Evolutionary conservation across 2,888 invertebrate species (phyloP).

Genomic region (Notocelia uddmanniana): DNA sequence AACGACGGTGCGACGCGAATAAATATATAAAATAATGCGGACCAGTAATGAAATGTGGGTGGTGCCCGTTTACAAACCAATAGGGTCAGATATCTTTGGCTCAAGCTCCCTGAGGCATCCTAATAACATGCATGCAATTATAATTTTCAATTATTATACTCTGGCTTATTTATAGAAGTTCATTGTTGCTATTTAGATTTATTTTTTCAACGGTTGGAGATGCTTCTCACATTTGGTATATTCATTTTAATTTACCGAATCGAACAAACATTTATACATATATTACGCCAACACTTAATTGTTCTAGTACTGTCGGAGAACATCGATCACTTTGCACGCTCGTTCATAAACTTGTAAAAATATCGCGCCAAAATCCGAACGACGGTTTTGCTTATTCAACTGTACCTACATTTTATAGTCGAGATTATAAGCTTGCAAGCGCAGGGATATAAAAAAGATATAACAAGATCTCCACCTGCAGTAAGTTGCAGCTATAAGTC

Average conservation of each 20-base stretch:
- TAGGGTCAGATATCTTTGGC: slow-evolving; percentile 19
- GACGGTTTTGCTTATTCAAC: neutral
- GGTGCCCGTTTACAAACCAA: slow-evolving; percentile 46
- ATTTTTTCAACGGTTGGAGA: too few relatives aligned
- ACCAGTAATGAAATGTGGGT: slow-evolving; percentile 70
- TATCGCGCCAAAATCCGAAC: too few relatives aligned
- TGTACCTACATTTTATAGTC: neutral
- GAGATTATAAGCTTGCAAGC: neutral
- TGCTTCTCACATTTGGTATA: too few relatives aligned
- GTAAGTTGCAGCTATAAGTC: slow-evolving; percentile 18
- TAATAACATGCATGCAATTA: neutral
- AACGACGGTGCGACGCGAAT: slow-evolving; percentile 71
- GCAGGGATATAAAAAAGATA: slow-evolving; percentile 4
- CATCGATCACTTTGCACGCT: too few relatives aligned
- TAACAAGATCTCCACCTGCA: neutral
- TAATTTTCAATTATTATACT: neutral
- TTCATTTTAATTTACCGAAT: too few relatives aligned
- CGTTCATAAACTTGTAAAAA: too few relatives aligned
- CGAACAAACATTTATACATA: too few relatives aligned
- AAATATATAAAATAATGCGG: slow-evolving; percentile 66
- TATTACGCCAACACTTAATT: too few relatives aligned
- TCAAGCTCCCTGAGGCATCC: slow-evolving; percentile 14
- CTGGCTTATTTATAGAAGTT: neutral
- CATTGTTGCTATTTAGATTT: neutral
- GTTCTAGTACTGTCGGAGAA: too few relatives aligned